A percentile compares a stretch with the other conserved stretches of the same genome.
Evolutionary conservation across 2,113 vertebrate genomes (phyloP).

Genomic region (Colistium nudipinnis): DNA sequence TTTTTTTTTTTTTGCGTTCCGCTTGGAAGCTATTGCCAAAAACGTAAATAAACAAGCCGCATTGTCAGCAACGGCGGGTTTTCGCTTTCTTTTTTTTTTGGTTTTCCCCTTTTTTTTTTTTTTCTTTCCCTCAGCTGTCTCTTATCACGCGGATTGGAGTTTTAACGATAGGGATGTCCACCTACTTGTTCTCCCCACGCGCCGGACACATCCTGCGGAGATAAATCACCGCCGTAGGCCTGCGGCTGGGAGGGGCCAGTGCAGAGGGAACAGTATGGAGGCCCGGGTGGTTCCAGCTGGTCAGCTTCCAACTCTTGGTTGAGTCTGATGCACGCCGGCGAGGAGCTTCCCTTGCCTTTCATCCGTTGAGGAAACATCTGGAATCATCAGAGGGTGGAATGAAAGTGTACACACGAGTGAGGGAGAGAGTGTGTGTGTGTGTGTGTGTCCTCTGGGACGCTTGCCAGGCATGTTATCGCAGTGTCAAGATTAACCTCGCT

Average conservation of each 20-base stretch:
- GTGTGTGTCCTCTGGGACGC: constrained; percentile 43
- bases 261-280: constrained; percentile 61
- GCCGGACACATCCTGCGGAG: constrained; percentile 67
- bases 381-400: constrained; percentile 72
- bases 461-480: constrained; percentile 73
- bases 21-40: neutral
- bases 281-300: constrained; percentile 68
- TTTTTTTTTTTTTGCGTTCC: too few species aligned
- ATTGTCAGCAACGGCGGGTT: too few species aligned
- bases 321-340: constrained; percentile 60
- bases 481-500: constrained; percentile 63
- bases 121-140: constrained; percentile 32
- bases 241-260: constrained; percentile 42
- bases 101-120: constrained; percentile 14
- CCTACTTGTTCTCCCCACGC: constrained; percentile 52
- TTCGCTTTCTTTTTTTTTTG: constrained; percentile 7
- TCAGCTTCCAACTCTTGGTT: constrained; percentile 63
- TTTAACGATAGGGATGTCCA: constrained; percentile 52
- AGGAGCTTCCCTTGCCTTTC: constrained; percentile 72
- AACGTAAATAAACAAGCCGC: constrained; percentile 20
- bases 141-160: constrained; percentile 62
- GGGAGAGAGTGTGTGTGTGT: constrained; percentile 23
- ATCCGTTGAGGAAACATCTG: constrained; percentile 84
- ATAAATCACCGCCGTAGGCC: constrained; percentile 69
- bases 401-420: constrained; percentile 40